Conservation (phyloP, 23 tunicate species). For the Halocynthia roretzi region DNA sequence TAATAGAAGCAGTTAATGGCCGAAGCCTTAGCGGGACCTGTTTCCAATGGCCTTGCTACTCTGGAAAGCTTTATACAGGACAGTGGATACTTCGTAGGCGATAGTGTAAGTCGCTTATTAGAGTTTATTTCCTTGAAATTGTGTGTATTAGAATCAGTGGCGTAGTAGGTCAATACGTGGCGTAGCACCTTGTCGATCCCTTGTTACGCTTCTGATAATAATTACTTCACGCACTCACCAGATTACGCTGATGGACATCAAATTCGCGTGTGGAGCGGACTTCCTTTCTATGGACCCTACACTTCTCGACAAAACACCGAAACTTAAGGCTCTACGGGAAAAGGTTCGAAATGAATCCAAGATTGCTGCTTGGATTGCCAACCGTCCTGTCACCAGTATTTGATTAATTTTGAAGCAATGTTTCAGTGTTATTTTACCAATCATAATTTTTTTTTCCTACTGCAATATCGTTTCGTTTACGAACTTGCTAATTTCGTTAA, state of each 20-base stretch:
- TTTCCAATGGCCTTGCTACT: neutral
- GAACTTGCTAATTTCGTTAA: too few species aligned
- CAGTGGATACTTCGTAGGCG: conserved; percentile 11
- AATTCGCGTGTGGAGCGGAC: conserved; percentile 34
- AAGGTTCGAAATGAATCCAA: conserved; percentile 25
- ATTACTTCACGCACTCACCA: conserved; percentile 1
- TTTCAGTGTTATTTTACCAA: too few species aligned
- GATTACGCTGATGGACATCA: conserved; percentile 39
- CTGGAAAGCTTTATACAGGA: conserved; percentile 11
- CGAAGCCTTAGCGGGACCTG: conserved; percentile 15
- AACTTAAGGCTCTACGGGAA: conserved; percentile 37
- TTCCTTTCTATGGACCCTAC: conserved; percentile 12
- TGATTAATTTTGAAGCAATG: neutral
- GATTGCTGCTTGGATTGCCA: conserved; percentile 38
- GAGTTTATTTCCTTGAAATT: too few species aligned
- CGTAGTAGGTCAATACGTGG: neutral
- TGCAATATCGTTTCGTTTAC: too few species aligned
- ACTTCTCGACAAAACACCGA: conserved; percentile 34
- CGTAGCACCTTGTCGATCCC: neutral
- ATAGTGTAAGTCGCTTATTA: neutral
- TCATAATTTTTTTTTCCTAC: too few species aligned
- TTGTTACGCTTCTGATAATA: neutral
- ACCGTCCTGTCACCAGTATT: conserved; percentile 30
- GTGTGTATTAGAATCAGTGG: too few species aligned
- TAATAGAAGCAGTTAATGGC: neutral